Evolutionary conservation across 2,113 vertebrate genomes (phyloP).

Genomic region (Vulpes ferrilata): DNA sequence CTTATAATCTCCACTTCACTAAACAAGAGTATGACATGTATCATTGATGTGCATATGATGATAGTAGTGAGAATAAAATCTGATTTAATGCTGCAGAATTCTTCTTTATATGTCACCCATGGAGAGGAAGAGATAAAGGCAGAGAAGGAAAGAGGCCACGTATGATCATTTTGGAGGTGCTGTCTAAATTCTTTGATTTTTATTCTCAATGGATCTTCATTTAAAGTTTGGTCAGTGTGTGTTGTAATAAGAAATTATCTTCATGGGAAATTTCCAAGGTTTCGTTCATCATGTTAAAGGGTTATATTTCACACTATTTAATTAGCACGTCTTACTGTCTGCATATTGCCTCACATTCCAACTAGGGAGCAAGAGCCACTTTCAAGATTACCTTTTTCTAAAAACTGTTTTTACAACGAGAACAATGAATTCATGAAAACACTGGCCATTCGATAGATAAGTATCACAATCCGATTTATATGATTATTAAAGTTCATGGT

Average conservation of each 20-base stretch:
- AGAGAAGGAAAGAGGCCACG: not conserved
- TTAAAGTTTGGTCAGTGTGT: not conserved
- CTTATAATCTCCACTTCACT: not conserved
- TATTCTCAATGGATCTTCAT: not conserved
- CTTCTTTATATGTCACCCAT: not conserved
- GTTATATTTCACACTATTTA: not conserved
- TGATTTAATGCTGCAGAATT: not conserved
- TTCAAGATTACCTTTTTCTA: not conserved
- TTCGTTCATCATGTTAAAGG: not conserved
- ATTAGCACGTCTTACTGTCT: not conserved
- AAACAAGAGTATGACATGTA: not conserved
- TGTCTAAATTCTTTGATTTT: not conserved
- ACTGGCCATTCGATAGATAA: not conserved
- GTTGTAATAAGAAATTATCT: not conserved
- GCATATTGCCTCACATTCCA: not conserved
- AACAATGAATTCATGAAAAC: not conserved
- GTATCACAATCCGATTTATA: not conserved
- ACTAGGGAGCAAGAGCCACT: not conserved
- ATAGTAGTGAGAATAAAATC: not conserved
- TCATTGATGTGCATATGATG: not conserved
- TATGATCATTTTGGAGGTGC: not conserved
- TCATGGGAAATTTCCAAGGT: not conserved
- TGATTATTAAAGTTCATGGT: not conserved
- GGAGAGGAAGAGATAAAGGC: not conserved
- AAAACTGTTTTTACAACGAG: not conserved